Evolutionary conservation across 2,888 invertebrate genomes (phyloP).

Genomic region (Sarcophaga caerulescens): DNA sequence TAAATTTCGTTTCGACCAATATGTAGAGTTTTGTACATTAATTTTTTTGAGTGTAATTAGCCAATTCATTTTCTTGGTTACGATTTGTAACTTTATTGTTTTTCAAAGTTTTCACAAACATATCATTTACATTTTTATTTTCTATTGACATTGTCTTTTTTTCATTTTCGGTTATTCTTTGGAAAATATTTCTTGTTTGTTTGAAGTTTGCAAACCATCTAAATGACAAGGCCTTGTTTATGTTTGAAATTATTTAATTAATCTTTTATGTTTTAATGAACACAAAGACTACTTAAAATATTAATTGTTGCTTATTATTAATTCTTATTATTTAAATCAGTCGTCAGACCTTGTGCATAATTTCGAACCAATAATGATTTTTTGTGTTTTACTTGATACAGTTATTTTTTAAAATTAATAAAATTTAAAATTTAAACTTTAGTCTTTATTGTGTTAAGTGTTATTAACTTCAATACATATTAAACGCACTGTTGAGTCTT

Average conservation of each 20-base stretch:
- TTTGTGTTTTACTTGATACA: background rate
- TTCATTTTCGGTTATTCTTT: conserved; percentile 11
- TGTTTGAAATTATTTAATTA: background rate
- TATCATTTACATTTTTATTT: conserved; percentile 33
- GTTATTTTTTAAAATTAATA: no score
- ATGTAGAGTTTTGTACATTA: background rate
- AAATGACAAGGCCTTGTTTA: background rate
- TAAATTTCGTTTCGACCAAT: no score
- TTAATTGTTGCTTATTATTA: conserved; percentile 10
- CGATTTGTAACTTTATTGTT: background rate
- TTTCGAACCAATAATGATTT: background rate
- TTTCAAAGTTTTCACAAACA: background rate
- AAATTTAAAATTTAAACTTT: no score
- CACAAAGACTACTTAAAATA: background rate
- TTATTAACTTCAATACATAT: conserved; percentile 30
- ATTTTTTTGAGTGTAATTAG: background rate
- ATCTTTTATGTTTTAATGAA: background rate
- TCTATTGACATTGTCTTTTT: conserved; percentile 55
- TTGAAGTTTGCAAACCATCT: background rate
- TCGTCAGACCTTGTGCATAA: conserved; percentile 7
- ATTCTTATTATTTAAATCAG: conserved; percentile 22
- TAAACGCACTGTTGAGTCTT: conserved; percentile 9
- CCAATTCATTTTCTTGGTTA: background rate
- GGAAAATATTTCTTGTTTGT: background rate
- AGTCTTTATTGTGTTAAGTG: background rate